phyloP scores from a whole-genome alignment of 2,888 invertebrate species.

The Tetragnatha montana region DNA sequence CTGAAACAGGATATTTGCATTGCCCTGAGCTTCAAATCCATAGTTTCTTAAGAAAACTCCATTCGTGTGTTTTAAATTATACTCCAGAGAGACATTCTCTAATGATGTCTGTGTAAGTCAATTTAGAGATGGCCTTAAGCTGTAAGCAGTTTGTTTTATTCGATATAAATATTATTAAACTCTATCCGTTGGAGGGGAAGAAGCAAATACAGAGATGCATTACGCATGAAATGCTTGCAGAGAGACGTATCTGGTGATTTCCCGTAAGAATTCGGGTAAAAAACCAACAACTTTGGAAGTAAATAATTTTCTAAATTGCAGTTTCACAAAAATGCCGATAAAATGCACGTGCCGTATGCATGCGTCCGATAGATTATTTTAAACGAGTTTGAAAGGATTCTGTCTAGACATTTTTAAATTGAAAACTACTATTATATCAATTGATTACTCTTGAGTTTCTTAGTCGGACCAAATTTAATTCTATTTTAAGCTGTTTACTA shows the following conservation, averaged over 20 bases:
- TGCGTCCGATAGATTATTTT: background rate
- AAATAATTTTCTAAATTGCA: background rate
- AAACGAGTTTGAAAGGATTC: background rate
- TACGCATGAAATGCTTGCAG: background rate
- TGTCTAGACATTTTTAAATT: background rate
- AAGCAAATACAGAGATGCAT: background rate
- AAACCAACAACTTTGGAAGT: background rate
- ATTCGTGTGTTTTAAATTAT: background rate
- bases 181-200: background rate
- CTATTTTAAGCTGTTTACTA: no score
- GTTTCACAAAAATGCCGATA: background rate
- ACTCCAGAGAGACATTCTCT: background rate
- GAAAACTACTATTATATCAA: background rate
- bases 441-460: no score
- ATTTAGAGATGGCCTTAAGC: conserved; percentile 2
- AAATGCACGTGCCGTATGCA: background rate
- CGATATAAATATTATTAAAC: conserved; percentile 1
- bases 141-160: conserved; percentile 7
- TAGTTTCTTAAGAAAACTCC: background rate
- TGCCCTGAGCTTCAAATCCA: background rate
- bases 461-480: no score
- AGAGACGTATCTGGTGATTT: background rate
- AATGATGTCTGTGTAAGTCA: background rate
- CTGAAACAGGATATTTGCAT: background rate
- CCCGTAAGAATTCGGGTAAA: background rate